A percentile compares a stretch with the other conserved stretches of the same genome.
phyloP scores from a whole-genome alignment of 2,113 vertebrate species.

The Bubo scandiacus region DNA sequence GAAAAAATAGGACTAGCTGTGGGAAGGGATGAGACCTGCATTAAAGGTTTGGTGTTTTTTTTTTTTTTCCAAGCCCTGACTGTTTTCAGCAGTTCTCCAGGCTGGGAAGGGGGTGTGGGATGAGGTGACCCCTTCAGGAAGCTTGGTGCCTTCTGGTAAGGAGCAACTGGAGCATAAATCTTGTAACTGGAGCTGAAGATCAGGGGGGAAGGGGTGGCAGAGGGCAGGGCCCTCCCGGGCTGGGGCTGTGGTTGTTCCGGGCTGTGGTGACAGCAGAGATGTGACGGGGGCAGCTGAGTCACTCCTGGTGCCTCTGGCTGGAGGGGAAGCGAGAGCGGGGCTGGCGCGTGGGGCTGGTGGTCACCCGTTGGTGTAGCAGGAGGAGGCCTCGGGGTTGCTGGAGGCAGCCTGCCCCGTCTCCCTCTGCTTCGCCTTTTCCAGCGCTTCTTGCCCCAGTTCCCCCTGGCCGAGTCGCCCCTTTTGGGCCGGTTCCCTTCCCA shows the following conservation, averaged over 20 bases:
- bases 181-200: slow-evolving; percentile 26
- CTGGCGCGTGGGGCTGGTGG: rapidly evolving
- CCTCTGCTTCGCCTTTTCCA: not conserved
- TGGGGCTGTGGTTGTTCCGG: rapidly evolving
- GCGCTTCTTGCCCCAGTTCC: rapidly evolving
- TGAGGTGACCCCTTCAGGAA: not conserved
- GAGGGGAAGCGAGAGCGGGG: not conserved
- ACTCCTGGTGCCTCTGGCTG: not conserved
- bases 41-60: not conserved
- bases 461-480: rapidly evolving
- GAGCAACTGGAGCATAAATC: not conserved
- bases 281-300: rapidly evolving
- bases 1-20: rapidly evolving
- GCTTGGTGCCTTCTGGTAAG: not conserved
- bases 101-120: not conserved
- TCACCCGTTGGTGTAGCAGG: rapidly evolving
- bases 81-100: not conserved
- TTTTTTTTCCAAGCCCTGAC: not conserved
- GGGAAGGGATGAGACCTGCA: not conserved
- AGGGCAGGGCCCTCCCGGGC: not conserved
- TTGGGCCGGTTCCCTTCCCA: not conserved
- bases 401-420: not conserved
- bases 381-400: not conserved
- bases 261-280: not conserved
- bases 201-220: not conserved